Base-by-base conservation (phyloP, 2,888 invertebrate genomes). In the Sisyra nigra region DNA sequence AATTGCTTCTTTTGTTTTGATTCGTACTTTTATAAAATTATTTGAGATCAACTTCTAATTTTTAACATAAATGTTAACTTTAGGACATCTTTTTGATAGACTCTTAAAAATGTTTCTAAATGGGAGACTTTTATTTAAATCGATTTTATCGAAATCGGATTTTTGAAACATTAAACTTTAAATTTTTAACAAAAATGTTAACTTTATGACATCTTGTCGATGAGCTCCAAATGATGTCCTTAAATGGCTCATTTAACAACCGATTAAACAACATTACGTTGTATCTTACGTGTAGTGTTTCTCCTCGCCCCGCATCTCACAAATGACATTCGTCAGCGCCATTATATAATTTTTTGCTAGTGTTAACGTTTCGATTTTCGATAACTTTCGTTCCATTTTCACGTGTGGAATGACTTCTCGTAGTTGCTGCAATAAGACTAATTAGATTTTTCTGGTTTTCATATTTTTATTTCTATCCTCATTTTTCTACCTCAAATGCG, bases 321-420 rank as follows among this genome's bases (percentile, higher is more conserved):
- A 82, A 54, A 83, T 80, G 54, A 81, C 80, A 60, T 81, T 82
- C 51, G 82, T 82, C 55, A 83, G 65, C 31, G 82, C 82, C 75
- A 81, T 81, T 59, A 83, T 83, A 64, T 83, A 83, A 68, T 83
- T 82, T 66, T 82, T 81, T 51, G 83, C 83, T 62, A 83, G 65
- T 41, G 82, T 82, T 49, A 83, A 67, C 18, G 83, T 83, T 63
- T 83, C 83, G 55, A 83, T 83, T 69, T 83, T 83, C 50, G 80
- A 80, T 54, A 83, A 65, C 58, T 80, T 78, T 53, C 81, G 65
- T 57, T 81, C 80, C 69, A 79, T 76, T 61, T 78, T 78, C 49
- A 83, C 79, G 59, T 83, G 82, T 40, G 83, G 83, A 58, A 82
- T 82, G 46, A 82, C 82, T 60, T 81, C 79, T 53, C 81, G 67